phyloP scores from a whole-genome alignment of 2,113 vertebrate species.

The Morone saxatilis region DNA sequence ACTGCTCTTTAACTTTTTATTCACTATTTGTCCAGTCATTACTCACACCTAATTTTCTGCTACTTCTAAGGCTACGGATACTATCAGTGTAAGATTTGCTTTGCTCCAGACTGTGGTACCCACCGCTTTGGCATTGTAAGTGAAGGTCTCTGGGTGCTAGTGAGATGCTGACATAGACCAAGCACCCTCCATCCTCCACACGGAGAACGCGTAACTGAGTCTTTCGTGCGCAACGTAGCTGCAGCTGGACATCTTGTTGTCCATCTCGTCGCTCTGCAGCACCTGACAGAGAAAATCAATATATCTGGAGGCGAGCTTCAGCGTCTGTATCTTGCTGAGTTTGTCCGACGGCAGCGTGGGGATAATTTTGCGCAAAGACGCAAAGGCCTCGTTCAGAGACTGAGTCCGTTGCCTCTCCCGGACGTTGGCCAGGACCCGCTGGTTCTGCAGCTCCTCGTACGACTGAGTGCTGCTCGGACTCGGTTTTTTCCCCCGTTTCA shows the following conservation, averaged over 20 bases:
- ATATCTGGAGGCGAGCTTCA: constrained; percentile 88
- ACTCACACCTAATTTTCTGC: not conserved
- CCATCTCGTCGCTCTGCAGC: constrained; percentile 90
- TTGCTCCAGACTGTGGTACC: constrained; percentile 47
- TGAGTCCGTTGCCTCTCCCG: constrained; percentile 87
- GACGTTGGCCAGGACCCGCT: constrained; percentile 88
- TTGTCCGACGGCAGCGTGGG: constrained; percentile 89
- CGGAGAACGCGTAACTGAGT: constrained; percentile 89
- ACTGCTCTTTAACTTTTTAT: not conserved
- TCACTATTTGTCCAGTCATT: not conserved
- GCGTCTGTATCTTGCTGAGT: constrained; percentile 89
- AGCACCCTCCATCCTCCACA: constrained; percentile 90
- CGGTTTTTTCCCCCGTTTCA: constrained; percentile 82
- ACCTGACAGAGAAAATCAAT: constrained; percentile 89
- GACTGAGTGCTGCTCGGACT: constrained; percentile 85
- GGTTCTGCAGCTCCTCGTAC: constrained; percentile 89
- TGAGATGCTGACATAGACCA: constrained; percentile 89
- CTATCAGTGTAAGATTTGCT: not conserved
- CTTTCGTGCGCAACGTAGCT: constrained; percentile 89
- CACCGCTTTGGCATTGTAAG: constrained; percentile 81
- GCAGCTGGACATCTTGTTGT: constrained; percentile 89
- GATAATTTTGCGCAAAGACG: constrained; percentile 88
- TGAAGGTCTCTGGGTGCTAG: constrained; percentile 69
- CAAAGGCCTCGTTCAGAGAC: constrained; percentile 88
- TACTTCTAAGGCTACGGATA: not conserved